Evolutionary conservation across 2,797 vertebrate genomes (phyloP).

Genomic region (Coregonus sp.): DNA sequence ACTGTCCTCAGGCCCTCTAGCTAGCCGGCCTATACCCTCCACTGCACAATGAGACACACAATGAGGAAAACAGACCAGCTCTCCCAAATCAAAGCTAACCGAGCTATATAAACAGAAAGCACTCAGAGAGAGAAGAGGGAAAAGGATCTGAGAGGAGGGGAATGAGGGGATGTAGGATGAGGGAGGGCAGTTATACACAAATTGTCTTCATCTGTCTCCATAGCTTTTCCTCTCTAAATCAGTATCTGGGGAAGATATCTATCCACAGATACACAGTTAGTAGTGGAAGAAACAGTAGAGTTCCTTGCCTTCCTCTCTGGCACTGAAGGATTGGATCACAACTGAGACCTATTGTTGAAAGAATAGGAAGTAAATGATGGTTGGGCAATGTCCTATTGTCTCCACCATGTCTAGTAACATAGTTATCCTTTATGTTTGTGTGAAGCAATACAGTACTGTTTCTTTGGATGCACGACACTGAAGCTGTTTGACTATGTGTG

Average conservation of each 20-base stretch:
- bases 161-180: slow-evolving; percentile 15
- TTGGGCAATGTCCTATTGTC: not conserved
- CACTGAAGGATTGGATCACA: not conserved
- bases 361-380: not conserved
- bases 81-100: slow-evolving; percentile 48
- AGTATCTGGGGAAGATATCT: slow-evolving; percentile 32
- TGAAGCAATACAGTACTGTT: no score
- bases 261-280: not conserved
- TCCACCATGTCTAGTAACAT: no score
- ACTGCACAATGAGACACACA: slow-evolving; percentile 23
- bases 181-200: slow-evolving; percentile 27
- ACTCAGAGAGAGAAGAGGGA: slow-evolving; percentile 11
- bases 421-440: no score
- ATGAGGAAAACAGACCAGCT: slow-evolving; percentile 10
- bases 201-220: slow-evolving; percentile 59
- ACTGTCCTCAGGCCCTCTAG: not conserved
- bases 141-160: slow-evolving; percentile 18
- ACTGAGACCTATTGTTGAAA: not conserved
- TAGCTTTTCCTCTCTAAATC: slow-evolving; percentile 38
- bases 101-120: slow-evolving; percentile 29
- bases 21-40: slow-evolving; percentile 19
- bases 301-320: not conserved
- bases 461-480: not conserved
- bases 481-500: not conserved
- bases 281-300: not conserved